phyloP scores from a whole-genome alignment of 2,888 invertebrate species.

The Archaeoteleia sp. region DNA sequence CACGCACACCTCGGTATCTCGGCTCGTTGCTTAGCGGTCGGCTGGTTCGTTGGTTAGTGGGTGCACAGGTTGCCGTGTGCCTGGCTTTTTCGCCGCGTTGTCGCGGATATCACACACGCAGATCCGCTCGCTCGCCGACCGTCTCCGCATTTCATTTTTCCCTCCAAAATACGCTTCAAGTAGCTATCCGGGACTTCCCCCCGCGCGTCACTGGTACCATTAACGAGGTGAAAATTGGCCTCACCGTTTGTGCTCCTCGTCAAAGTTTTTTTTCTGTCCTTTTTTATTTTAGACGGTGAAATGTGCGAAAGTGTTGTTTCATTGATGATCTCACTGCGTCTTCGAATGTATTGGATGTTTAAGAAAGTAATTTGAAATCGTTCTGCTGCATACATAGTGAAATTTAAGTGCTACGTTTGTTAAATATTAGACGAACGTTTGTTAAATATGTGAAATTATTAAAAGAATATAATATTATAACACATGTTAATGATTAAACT shows the following conservation, averaged over 20 bases:
- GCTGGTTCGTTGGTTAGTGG: conserved; percentile 63
- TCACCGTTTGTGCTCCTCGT: background rate
- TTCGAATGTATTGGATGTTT: too few relatives aligned
- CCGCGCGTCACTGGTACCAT: background rate
- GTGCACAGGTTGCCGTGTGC: conserved; percentile 64
- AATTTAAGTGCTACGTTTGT: too few relatives aligned
- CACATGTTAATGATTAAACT: too few relatives aligned
- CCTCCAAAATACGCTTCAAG: background rate
- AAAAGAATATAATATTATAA: too few relatives aligned
- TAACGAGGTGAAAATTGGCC: background rate
- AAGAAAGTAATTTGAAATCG: too few relatives aligned
- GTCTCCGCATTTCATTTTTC: conserved; percentile 1
- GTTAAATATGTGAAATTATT: too few relatives aligned
- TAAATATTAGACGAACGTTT: too few relatives aligned
- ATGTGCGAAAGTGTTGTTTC: too few relatives aligned
- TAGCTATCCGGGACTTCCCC: background rate
- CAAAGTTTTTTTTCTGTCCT: background rate
- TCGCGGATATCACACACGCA: conserved; percentile 44
- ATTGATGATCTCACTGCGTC: too few relatives aligned
- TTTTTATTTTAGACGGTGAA: background rate
- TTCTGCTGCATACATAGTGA: too few relatives aligned
- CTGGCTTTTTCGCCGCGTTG: conserved; percentile 53
- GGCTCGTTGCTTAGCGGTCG: conserved; percentile 60
- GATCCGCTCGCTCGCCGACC: conserved; percentile 9
- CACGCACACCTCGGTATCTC: conserved; percentile 61